Evolutionary conservation across 53 echinoderm and acorn worm genomes (phyloP).

Genomic region (Actinopyga echinites): DNA sequence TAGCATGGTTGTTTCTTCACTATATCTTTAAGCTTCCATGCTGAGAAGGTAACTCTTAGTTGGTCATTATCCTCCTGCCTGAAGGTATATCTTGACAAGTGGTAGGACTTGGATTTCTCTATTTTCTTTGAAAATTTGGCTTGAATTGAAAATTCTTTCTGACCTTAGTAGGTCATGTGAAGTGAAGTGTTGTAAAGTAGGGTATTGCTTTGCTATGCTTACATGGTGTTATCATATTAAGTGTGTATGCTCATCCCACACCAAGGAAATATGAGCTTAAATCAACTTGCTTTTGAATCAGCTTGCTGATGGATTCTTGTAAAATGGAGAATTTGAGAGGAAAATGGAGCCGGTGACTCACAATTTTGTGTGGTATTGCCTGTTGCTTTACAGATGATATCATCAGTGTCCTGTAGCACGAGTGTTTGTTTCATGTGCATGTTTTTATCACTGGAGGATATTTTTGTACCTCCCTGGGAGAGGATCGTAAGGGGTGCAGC

Average conservation of each 20-base stretch:
- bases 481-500: neutral
- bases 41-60: neutral
- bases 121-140: neutral
- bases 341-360: too few relatives aligned
- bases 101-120: neutral
- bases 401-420: too few relatives aligned
- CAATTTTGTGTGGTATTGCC: too few relatives aligned
- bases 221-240: too few relatives aligned
- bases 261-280: too few relatives aligned
- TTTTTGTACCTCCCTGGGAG: neutral
- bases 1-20: too few relatives aligned
- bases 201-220: neutral
- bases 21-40: too few relatives aligned
- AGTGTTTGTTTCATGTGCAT: neutral
- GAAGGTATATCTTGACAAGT: slow-evolving; percentile 13
- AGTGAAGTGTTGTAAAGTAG: neutral
- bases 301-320: too few relatives aligned
- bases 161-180: slow-evolving; percentile 15
- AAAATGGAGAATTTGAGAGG: too few relatives aligned
- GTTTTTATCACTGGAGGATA: neutral
- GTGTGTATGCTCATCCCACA: too few relatives aligned
- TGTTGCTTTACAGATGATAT: too few relatives aligned
- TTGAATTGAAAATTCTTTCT: neutral
- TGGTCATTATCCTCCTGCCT: slow-evolving; percentile 34
- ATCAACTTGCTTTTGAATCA: too few relatives aligned